These are phyloP conservation scores for Henricia sp. DNA, from an alignment of 53 echinoderm and acorn worm species.

Conservation along the genomic window DNA sequence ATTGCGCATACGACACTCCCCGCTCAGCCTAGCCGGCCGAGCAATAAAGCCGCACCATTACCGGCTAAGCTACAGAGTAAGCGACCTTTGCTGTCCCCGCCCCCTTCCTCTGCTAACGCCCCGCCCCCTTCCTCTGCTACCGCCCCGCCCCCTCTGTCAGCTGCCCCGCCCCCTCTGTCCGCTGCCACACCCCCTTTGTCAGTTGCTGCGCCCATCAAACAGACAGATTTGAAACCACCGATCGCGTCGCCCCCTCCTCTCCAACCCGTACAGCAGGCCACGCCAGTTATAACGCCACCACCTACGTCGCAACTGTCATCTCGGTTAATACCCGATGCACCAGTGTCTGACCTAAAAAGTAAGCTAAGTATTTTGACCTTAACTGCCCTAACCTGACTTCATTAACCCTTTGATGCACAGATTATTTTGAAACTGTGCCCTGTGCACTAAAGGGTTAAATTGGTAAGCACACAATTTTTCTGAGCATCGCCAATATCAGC, in stretches of 20 bases:
- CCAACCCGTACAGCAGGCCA: slow-evolving; percentile 54
- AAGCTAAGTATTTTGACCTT: too few relatives aligned
- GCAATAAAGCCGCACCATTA: slow-evolving; percentile 94
- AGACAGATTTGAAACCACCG: too few relatives aligned
- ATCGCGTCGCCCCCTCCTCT: slow-evolving; percentile 55
- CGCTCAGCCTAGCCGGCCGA: slow-evolving; percentile 94
- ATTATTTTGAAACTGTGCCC: too few relatives aligned
- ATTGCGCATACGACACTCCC: slow-evolving; percentile 82
- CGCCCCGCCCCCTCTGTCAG: slow-evolving; percentile 57
- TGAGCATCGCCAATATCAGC: too few relatives aligned
- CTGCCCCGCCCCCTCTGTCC: slow-evolving; percentile 21
- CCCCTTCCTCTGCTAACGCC: slow-evolving; percentile 12
- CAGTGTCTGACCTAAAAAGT: slow-evolving; percentile 40
- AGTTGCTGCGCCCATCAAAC: too few relatives aligned
- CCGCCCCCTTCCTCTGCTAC: slow-evolving; percentile 57
- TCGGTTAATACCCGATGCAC: slow-evolving; percentile 16
- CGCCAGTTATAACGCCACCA: slow-evolving; percentile 38
- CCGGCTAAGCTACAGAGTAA: slow-evolving; percentile 72
- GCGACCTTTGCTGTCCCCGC: slow-evolving; percentile 20
- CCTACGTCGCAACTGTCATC: slow-evolving; percentile 48
- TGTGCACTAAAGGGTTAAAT: too few relatives aligned
- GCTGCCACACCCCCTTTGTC: too few relatives aligned
- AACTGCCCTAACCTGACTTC: too few relatives aligned
- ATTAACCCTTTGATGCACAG: too few relatives aligned
- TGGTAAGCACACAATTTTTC: too few relatives aligned